Conservation (phyloP, 2,113 vertebrate species). For the Illadopsis cleaveri region DNA sequence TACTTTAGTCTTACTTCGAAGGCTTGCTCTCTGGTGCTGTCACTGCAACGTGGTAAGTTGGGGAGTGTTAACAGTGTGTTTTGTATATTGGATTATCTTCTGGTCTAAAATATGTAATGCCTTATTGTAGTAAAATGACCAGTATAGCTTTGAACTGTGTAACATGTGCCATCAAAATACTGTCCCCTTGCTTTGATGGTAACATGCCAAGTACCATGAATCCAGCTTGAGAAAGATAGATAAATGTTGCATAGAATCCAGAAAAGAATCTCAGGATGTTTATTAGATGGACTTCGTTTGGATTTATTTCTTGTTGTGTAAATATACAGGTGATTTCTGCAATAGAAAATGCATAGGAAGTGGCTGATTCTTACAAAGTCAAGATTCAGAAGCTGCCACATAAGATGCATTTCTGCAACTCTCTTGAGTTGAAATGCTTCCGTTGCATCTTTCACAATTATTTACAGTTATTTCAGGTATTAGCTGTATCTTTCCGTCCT, state of each 20-base stretch:
- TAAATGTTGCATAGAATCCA: not conserved
- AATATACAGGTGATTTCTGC: not conserved
- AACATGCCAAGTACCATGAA: not conserved
- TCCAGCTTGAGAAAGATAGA: not conserved
- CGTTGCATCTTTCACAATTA: not conserved
- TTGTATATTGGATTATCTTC: not conserved
- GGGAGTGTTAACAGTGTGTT: not conserved
- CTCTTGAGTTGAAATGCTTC: not conserved
- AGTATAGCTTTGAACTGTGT: not conserved
- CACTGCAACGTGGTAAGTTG: not conserved
- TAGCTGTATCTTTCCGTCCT: not conserved
- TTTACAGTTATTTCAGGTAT: constrained; percentile 24
- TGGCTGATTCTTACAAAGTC: not conserved
- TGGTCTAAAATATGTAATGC: not conserved
- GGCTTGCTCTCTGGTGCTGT: not conserved
- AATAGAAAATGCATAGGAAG: not conserved
- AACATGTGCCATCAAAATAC: not conserved
- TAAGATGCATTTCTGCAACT: not conserved
- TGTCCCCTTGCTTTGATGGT: not conserved
- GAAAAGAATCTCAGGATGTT: not conserved
- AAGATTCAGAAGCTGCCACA: not conserved
- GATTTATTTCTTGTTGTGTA: not conserved
- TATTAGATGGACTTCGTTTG: not conserved
- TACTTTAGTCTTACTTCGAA: not conserved
- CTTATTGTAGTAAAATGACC: not conserved